Evolutionary conservation across 2,888 invertebrate species (phyloP), one percentile per base, ranked within the genome.

Genomic region (Agonopterix heracliana): DNA sequence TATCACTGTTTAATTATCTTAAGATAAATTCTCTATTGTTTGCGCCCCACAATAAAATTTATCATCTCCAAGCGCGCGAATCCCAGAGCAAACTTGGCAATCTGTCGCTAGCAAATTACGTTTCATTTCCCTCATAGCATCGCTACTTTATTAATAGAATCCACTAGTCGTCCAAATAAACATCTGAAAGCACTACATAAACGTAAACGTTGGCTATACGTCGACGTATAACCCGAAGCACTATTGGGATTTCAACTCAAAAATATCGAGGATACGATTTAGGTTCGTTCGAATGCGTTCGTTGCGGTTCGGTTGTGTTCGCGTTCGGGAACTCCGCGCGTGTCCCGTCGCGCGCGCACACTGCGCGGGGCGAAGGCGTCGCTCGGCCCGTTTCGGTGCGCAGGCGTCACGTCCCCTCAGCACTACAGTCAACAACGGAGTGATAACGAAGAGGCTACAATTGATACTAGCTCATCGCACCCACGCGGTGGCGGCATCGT

Each of bases 371-470:
- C 64, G 58, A 54, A 55, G 60, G 63, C 60, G 56, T 53, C 64
- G 59, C 55, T 67, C 66, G 50, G 68, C 71, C 69, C 63, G 74
- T 64, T 71, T 75, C 63, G 74, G 74, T 62, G 74, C 65, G 60
- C 68, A 76, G 70, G 76, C 70, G 72, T 68, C 75, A 71, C 72
- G 68, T 64, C 64, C 55, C 68, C 69, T 63, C 84, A 75, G 78
- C 80, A 74, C 72, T 68, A 71, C 71, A 57, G 69, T 65, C 71
- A 69, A 74, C 76, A 72, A 76, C 84, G 73, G 72, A 84, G 76
- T 86, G 86, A 86, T 86, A 86, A 84, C 80, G 78, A 80, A 86
- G 84, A 79, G 78, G 80, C 61, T 54, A 56, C 66, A 64, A 72
- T 74, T 72, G 76, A 78, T 78, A 76, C 68, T 71, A 65, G 61